Percentiles rank a stretch among this genome's conserved stretches.
Conservation (phyloP, 1,140 invertebrate species). For the Apis dorsata region DNA sequence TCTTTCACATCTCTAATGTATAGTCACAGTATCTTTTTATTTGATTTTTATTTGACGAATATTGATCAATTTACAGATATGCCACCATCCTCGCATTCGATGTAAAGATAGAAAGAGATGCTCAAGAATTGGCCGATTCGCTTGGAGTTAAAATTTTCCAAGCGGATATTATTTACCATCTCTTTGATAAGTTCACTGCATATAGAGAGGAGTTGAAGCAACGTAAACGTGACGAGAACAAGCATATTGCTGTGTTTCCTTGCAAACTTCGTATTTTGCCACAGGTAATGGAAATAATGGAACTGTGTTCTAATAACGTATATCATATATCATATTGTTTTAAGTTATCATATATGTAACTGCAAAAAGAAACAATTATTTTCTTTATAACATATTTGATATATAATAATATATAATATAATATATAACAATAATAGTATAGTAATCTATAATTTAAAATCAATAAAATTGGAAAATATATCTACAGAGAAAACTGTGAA, state of each 20-base stretch:
- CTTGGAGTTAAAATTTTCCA: constrained; percentile 98
- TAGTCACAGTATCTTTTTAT: no score
- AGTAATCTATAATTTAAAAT: no score
- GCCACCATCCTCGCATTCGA: constrained; percentile 99
- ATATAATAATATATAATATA: no score
- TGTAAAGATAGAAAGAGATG: constrained; percentile 98
- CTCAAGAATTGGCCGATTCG: constrained; percentile 97
- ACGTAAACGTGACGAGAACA: constrained; percentile 96
- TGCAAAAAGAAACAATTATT: no score
- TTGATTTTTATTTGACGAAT: neutral
- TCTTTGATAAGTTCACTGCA: constrained; percentile 98
- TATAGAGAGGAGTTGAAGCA: constrained; percentile 96
- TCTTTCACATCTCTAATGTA: no score
- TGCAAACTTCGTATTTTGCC: constrained; percentile 94
- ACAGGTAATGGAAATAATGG: constrained; percentile 81
- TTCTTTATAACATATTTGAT: no score
- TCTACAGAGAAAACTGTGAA: no score
- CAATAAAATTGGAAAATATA: no score
- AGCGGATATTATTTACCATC: constrained; percentile 99
- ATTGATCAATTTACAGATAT: constrained; percentile 82
- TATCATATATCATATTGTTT: no score
- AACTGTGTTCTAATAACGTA: no score
- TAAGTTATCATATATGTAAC: no score
- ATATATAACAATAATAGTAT: no score
- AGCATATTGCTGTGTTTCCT: constrained; percentile 98